Evolutionary conservation across 2,888 invertebrate species (phyloP).

Genomic region (Acronicta psi): DNA sequence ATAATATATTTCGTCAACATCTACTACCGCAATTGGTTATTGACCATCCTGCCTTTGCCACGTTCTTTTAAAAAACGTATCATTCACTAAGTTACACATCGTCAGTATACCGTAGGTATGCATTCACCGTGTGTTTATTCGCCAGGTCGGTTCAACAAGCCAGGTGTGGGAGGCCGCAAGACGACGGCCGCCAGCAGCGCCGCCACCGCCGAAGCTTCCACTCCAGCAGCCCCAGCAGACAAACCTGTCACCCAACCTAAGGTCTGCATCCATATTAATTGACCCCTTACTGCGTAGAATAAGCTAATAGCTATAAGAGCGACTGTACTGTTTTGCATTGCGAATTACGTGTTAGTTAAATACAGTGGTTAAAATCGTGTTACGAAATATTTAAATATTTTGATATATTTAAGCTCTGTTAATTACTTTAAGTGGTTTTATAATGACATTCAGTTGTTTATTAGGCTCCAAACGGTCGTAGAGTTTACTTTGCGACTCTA

Average conservation of each 20-base stretch:
- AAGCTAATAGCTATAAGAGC: constrained; percentile 40
- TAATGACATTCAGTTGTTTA: constrained; percentile 9
- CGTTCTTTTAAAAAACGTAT: background rate
- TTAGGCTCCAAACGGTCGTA: background rate
- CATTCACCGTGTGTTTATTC: constrained; percentile 63
- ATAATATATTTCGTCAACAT: no score
- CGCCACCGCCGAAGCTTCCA: constrained; percentile 48
- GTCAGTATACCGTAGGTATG: constrained; percentile 31
- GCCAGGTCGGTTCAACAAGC: constrained; percentile 85
- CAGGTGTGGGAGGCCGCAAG: constrained; percentile 70
- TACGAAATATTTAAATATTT: constrained; percentile 41
- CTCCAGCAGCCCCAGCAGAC: constrained; percentile 69
- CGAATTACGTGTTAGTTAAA: constrained; percentile 60
- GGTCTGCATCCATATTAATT: constrained; percentile 68
- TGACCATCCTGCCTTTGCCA: constrained; percentile 18
- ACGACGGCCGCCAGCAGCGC: constrained; percentile 66
- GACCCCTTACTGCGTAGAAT: constrained; percentile 22
- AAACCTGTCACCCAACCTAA: constrained; percentile 76
- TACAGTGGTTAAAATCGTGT: constrained; percentile 31
- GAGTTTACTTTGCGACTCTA: background rate
- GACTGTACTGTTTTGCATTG: constrained; percentile 64
- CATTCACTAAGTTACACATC: background rate
- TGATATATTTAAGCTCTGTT: constrained; percentile 37
- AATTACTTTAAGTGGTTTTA: constrained; percentile 30
- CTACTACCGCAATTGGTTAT: background rate